Conservation (phyloP, 2,888 invertebrate species). For the Notocelia uddmanniana region DNA sequence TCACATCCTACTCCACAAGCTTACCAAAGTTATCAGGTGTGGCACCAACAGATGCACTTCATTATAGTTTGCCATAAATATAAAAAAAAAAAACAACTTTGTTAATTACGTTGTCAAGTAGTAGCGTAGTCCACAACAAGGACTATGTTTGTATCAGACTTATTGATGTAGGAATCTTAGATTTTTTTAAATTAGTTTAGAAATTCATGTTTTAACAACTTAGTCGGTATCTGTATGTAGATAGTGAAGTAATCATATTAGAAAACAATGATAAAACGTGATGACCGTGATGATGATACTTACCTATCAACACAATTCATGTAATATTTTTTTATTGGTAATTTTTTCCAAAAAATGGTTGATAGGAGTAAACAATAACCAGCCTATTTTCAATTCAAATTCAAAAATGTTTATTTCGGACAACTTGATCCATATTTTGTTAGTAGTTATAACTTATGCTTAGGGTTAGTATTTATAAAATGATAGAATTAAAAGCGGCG, state of each 20-base stretch:
- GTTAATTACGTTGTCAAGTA: constrained; percentile 20
- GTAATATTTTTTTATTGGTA: background rate
- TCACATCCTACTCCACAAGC: constrained; percentile 51
- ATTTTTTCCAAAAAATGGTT: too few species aligned
- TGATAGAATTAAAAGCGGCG: too few species aligned
- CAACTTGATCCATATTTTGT: too few species aligned
- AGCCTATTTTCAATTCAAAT: too few species aligned
- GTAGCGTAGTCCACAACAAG: background rate
- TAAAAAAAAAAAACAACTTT: constrained; percentile 40
- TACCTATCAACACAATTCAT: constrained; percentile 39
- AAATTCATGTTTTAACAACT: background rate
- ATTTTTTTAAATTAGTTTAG: background rate
- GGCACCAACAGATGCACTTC: constrained; percentile 74
- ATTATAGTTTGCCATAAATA: constrained; percentile 49
- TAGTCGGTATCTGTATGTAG: too few species aligned
- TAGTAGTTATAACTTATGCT: too few species aligned
- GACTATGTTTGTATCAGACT: background rate
- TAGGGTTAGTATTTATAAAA: too few species aligned
- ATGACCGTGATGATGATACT: too few species aligned
- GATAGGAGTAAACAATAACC: too few species aligned
- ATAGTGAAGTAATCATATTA: background rate
- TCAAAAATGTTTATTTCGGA: too few species aligned
- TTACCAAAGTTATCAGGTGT: constrained; percentile 70
- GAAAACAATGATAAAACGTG: background rate
- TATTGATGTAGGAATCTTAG: background rate